Evolutionary conservation across 35 echinoderm and acorn worm genomes (phyloP), one percentile per base, ranked within the genome.

Genomic region (Heliocidaris erythrogramma): DNA sequence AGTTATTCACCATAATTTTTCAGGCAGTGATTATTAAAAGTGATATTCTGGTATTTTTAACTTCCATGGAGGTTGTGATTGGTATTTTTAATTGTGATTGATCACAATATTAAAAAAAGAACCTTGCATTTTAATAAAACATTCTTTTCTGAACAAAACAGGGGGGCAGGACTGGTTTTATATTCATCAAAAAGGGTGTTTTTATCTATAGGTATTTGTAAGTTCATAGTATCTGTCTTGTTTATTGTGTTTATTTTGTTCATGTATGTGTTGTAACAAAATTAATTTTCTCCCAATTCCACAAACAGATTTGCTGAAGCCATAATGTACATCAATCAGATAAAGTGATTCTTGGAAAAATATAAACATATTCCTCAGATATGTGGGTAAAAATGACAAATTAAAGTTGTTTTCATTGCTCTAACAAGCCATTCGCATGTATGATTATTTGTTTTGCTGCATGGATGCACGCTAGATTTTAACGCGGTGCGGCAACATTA

Each of bases 271-370:
- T 18, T 78, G 65, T 78, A 17, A 78, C 65, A 78, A 27, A 1
- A 78, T 42, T 24, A 89, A 32, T 89, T 42, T 89, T 89, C 47
- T 89, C 14, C 69, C n/a, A 2, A 18, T 48, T 32, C 16, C 29
- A 89, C n/a, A n/a, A 32, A 48, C 87, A 89, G 87, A 89, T 89
- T 89, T 89, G 87, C 87, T 89, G 87, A 89, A 48, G 87, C 87
- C 47, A 47, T 89, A 35, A 89, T 47, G 31, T 89, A 89, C 87
- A 89, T 89, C 87, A 32, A 89, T 48, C 87, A 89, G 29, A 89
- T 47, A 89, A 89, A 89, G 21, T 78, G 65, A 78, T 78, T 78
- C 65, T 78, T 78, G 65, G 65, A 12, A 78, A 78, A 78, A n/a
- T 27, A 78, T 78, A 78, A 78, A 78, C 27, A 7, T 78, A 78